A percentile compares a stretch with the other conserved stretches of the same genome.
Evolutionary conservation across 1,140 invertebrate species (phyloP).

Genomic region (Argopecten irradians): DNA sequence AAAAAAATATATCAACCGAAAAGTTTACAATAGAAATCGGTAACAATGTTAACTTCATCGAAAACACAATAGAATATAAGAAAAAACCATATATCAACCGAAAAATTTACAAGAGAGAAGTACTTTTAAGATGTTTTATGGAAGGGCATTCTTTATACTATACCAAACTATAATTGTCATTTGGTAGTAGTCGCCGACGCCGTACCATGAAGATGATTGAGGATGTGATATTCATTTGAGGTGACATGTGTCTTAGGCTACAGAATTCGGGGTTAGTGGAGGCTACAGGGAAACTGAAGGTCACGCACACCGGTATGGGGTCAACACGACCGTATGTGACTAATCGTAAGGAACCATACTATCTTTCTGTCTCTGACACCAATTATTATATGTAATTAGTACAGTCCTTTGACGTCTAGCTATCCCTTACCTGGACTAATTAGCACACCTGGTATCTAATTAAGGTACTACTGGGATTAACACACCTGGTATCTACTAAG

Average conservation of each 20-base stretch:
- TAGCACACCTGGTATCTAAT: background rate
- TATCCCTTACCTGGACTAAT: background rate
- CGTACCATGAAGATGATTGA: background rate
- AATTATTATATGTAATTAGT: too few species aligned
- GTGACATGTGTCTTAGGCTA: background rate
- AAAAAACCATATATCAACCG: too few species aligned
- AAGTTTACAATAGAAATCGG: too few species aligned
- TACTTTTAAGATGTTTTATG: background rate
- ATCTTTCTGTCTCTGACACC: background rate
- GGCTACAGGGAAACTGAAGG: too few species aligned
- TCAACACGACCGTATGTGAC: background rate
- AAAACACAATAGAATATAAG: too few species aligned
- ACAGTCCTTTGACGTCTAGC: background rate
- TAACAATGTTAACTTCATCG: too few species aligned
- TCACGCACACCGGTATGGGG: background rate
- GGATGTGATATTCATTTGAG: background rate
- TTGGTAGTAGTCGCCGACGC: background rate
- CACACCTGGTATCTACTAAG: too few species aligned
- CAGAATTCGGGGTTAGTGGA: background rate
- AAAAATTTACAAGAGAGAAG: too few species aligned
- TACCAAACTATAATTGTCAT: background rate
- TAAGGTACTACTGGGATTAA: too few species aligned
- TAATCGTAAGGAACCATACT: background rate
- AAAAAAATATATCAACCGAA: too few species aligned
- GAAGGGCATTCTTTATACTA: background rate